Evolutionary conservation across 2,888 invertebrate species (phyloP), one percentile per base, ranked within the genome.

Genomic region (Lycaena phlaeas): DNA sequence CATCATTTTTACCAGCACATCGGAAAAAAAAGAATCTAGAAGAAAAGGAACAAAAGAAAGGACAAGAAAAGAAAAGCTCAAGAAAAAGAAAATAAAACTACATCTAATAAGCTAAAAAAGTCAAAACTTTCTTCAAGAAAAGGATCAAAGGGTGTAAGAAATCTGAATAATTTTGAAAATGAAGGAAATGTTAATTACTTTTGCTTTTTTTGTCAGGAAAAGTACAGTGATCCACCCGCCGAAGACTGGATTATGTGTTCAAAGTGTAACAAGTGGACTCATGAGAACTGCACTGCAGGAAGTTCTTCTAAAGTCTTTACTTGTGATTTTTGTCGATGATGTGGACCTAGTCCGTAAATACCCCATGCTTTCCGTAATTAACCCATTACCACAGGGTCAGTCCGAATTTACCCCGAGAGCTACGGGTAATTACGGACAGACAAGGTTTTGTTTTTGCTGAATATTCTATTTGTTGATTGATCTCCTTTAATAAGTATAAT

Each of bases 301-400:
- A 22, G 2, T 27, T 27, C 40, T 30, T 37, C 40, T 27, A 25
- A 12, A 40, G 43, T 27, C 43, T 43, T 10, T 6, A 12, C 14
- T 43, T 43, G 43, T 37, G 40, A 37, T 14, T 40, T 43, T 12
- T 43, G 40, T 10, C 11, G 12, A 37, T 40, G 14, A 40, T 17
- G n/a, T 18, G 14, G 40, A 43, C 31, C 40, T 43, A 4, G 40
- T 43, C 34, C 43, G 40, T 40, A 40, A 43, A 43, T 40, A 37
- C 40, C 40, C 40, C 40, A 40, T 40, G 43, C 18, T 43, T 40
- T 43, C 43, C 40, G 43, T 11, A 43, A 40, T 40, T 40, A 43
- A 40, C 40, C 40, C 43, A 43, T 40, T 12, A 26, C 26, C n/a
- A n/a, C n/a, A n/a, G n/a, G n/a, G n/a, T n/a, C 9, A 9, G 37